Percentiles rank a stretch among this genome's conserved stretches.
These are phyloP conservation scores for Porites divaricata DNA, from an alignment of 92 coral and sea anemone genomes.

Conservation along the genomic window DNA sequence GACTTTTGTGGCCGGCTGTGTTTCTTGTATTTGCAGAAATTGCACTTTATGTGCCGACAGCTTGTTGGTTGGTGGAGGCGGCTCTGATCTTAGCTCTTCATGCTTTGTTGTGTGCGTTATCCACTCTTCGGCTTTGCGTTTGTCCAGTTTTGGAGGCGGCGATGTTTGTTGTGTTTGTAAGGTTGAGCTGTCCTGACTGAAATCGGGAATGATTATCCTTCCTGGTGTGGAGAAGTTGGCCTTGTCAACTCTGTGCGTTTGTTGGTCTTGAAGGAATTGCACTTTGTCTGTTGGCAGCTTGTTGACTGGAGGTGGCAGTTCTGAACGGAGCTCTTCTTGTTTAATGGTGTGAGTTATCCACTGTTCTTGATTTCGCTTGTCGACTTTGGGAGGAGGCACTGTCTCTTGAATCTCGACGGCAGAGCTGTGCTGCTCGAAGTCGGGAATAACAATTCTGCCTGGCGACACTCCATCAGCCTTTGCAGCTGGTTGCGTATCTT, in stretches of 20 bases:
- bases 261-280: background rate
- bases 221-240: background rate
- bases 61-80: background rate
- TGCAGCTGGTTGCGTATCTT: background rate
- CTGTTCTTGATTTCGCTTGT: background rate
- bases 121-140: background rate
- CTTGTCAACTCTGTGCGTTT: background rate
- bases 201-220: background rate
- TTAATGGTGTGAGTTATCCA: background rate
- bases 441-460: slow-evolving; percentile 1
- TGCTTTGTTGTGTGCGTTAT: background rate
- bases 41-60: background rate
- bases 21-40: background rate
- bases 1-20: background rate
- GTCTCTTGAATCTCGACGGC: background rate
- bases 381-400: background rate
- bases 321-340: background rate
- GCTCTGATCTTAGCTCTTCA: background rate
- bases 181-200: background rate
- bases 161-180: background rate
- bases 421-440: background rate
- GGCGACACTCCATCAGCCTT: background rate
- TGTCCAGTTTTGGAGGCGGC: slow-evolving; percentile 1
- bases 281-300: background rate
- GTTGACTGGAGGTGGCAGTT: background rate